Percentiles rank a stretch among this genome's conserved stretches.
phyloP scores from a whole-genome alignment of 2,888 invertebrate species.

The Agonopterix arenella region DNA sequence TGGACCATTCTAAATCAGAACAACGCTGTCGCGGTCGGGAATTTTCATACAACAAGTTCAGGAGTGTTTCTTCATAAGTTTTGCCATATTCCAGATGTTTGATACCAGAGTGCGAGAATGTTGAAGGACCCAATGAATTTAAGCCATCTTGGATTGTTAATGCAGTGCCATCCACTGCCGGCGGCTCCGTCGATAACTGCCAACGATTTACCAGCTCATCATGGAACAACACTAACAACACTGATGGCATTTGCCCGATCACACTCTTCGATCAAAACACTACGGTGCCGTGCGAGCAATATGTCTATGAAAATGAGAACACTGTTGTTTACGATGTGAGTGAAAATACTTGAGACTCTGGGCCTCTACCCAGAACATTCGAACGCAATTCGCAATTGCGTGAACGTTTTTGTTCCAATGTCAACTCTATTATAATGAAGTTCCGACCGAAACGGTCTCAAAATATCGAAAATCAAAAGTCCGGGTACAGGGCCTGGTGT shows the following conservation, averaged over 20 bases:
- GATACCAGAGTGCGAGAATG: conserved; percentile 48
- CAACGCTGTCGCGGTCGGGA: too few species aligned
- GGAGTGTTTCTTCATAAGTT: too few species aligned
- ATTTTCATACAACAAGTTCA: too few species aligned
- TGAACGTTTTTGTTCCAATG: too few species aligned
- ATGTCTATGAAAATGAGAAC: conserved; percentile 9
- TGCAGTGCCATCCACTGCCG: conserved; percentile 33
- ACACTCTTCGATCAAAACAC: conserved; percentile 2
- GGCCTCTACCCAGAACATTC: too few species aligned
- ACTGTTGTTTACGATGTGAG: conserved; percentile 10
- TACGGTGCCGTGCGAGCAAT: conserved; percentile 3
- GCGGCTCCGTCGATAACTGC: conserved; percentile 4
- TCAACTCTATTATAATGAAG: too few species aligned
- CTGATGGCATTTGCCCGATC: conserved; percentile 3
- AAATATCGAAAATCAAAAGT: too few species aligned
- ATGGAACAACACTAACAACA: neutral
- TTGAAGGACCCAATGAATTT: conserved; percentile 16
- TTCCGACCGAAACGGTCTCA: too few species aligned
- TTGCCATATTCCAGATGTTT: conserved; percentile 33
- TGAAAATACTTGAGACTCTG: too few species aligned
- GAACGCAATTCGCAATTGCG: too few species aligned
- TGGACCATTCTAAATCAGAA: too few species aligned
- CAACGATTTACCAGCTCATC: conserved; percentile 2
- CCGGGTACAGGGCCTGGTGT: too few species aligned
- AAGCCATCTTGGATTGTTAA: conserved; percentile 39